phyloP scores from a whole-genome alignment of 2,113 vertebrate genomes.

The Talpa occidentalis region DNA sequence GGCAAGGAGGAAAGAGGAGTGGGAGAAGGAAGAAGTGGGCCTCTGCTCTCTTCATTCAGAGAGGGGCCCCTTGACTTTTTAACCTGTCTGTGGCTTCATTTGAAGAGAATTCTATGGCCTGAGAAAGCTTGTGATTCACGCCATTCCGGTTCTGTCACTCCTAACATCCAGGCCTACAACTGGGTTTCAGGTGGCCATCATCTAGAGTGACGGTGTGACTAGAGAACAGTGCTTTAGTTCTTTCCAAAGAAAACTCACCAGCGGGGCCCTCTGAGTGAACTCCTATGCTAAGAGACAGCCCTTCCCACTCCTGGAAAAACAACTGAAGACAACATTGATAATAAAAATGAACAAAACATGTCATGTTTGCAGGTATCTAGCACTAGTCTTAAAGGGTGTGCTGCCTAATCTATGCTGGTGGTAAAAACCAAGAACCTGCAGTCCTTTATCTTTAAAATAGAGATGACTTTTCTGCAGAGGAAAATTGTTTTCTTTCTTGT shows the following conservation, averaged over 20 bases:
- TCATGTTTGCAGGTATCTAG: not conserved
- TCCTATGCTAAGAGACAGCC: not conserved
- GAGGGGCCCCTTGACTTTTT: not conserved
- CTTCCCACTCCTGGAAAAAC: not conserved
- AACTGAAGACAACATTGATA: not conserved
- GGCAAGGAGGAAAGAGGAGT: not conserved
- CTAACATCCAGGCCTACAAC: not conserved
- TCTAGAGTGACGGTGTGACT: not conserved
- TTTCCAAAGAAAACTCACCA: not conserved
- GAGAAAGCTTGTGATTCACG: not conserved
- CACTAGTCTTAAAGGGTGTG: not conserved
- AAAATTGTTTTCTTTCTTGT: not conserved
- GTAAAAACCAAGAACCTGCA: not conserved
- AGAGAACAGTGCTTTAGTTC: not conserved
- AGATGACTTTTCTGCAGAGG: constrained; percentile 2
- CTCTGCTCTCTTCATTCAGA: not conserved
- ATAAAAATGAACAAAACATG: not conserved
- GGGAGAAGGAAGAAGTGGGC: not conserved
- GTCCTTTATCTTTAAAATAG: not conserved
- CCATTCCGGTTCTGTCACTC: not conserved
- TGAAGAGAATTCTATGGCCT: not conserved
- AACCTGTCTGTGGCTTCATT: not conserved
- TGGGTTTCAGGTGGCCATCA: not conserved
- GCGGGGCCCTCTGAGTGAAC: not conserved
- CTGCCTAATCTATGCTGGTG: not conserved